phyloP scores from a whole-genome alignment of 2,113 vertebrate species.

The Ovis canadensis region DNA sequence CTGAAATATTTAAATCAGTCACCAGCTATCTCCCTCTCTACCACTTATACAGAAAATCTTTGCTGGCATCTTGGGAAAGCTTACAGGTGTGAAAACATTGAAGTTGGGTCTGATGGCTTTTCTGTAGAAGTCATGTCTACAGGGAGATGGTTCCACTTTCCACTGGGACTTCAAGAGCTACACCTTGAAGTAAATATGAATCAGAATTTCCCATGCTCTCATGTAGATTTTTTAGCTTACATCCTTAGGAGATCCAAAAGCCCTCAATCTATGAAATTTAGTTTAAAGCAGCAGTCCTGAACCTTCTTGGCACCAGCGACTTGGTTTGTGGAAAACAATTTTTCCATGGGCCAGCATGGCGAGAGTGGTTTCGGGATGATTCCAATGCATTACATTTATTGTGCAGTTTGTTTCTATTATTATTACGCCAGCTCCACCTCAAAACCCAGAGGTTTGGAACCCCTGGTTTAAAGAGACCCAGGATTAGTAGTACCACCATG shows the following conservation, averaged over 20 bases:
- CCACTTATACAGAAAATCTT: neutral
- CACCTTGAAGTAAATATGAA: neutral
- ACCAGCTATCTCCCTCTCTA: neutral
- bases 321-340: neutral
- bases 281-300: neutral
- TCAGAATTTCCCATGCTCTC: neutral
- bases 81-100: neutral
- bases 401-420: neutral
- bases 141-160: neutral
- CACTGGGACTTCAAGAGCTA: neutral
- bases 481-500: neutral
- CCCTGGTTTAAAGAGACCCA: neutral
- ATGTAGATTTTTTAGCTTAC: neutral
- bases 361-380: neutral
- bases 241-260: neutral
- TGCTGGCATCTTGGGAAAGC: neutral
- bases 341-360: neutral
- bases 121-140: neutral
- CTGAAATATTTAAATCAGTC: neutral
- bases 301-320: neutral
- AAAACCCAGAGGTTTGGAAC: neutral
- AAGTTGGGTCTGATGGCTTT: neutral
- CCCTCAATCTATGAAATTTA: neutral
- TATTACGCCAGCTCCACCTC: neutral
- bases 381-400: neutral